Conservation (phyloP, 2,888 invertebrate species). For the Pandemis cinnamomeana region DNA sequence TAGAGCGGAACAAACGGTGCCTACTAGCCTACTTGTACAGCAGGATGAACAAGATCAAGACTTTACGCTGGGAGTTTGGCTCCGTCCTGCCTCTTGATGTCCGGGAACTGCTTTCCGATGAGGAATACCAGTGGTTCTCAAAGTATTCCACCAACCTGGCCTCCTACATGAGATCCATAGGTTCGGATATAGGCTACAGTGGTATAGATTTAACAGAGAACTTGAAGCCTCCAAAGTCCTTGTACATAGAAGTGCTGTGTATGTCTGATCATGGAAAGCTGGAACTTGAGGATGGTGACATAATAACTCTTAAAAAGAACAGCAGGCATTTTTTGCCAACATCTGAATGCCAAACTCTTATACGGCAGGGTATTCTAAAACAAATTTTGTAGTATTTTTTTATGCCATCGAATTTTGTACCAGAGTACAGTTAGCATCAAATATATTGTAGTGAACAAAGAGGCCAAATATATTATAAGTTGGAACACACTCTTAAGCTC, state of each 20-base stretch:
- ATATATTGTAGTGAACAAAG: background rate
- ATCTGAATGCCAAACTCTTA: conserved; percentile 94
- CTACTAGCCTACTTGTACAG: conserved; percentile 93
- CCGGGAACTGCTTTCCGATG: conserved; percentile 89
- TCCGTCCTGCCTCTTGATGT: conserved; percentile 95
- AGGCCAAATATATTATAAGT: too few species aligned
- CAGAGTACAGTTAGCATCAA: background rate
- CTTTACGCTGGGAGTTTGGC: conserved; percentile 98
- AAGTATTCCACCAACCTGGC: conserved; percentile 94
- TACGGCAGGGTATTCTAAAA: conserved; percentile 94
- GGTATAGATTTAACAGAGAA: conserved; percentile 95
- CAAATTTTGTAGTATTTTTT: conserved; percentile 83
- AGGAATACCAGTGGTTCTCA: conserved; percentile 95
- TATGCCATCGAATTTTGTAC: too few species aligned
- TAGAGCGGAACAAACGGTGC: conserved; percentile 96
- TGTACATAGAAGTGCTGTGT: conserved; percentile 96
- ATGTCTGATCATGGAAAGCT: conserved; percentile 96
- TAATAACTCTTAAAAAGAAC: conserved; percentile 94
- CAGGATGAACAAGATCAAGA: conserved; percentile 90
- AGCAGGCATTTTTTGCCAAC: conserved; percentile 96
- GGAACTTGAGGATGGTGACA: conserved; percentile 97
- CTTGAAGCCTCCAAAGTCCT: conserved; percentile 94
- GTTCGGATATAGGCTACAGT: conserved; percentile 87
- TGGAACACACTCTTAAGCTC: too few species aligned
- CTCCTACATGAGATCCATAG: conserved; percentile 95